A percentile compares a stretch with the other conserved stretches of the same genome.
phyloP scores from a whole-genome alignment of 2,113 vertebrate species.

The Nothoprocta pentlandii region DNA sequence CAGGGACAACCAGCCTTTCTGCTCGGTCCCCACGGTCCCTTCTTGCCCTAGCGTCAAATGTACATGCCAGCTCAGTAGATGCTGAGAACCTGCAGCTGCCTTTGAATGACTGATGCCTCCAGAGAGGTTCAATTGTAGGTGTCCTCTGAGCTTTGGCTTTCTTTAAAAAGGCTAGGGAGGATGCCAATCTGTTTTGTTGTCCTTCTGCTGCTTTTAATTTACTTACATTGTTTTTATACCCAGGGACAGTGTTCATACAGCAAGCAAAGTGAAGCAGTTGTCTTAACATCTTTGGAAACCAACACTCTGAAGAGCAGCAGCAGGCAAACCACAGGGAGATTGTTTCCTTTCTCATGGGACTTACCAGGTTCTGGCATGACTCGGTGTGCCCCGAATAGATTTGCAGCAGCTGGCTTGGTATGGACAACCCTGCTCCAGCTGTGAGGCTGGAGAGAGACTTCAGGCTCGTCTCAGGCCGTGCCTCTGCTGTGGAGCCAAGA shows the following conservation, averaged over 20 bases:
- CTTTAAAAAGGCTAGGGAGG: background rate
- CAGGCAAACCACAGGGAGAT: background rate
- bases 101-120: background rate
- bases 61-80: background rate
- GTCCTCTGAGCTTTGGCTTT: background rate
- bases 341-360: background rate
- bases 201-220: background rate
- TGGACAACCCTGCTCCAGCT: background rate
- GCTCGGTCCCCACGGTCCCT: background rate
- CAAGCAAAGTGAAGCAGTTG: background rate
- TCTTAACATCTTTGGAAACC: background rate
- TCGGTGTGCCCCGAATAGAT: background rate
- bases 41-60: background rate
- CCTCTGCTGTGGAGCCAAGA: background rate
- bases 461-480: background rate
- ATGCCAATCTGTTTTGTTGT: background rate
- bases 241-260: background rate
- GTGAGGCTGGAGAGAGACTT: background rate
- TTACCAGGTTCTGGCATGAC: background rate
- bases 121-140: background rate
- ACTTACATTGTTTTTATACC: background rate
- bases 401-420: background rate
- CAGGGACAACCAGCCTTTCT: background rate
- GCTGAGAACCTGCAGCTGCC: background rate
- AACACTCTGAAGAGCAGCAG: background rate